These are phyloP conservation scores for Thelaira solivaga DNA, from an alignment of 2,888 invertebrate species.

Conservation along the genomic window DNA sequence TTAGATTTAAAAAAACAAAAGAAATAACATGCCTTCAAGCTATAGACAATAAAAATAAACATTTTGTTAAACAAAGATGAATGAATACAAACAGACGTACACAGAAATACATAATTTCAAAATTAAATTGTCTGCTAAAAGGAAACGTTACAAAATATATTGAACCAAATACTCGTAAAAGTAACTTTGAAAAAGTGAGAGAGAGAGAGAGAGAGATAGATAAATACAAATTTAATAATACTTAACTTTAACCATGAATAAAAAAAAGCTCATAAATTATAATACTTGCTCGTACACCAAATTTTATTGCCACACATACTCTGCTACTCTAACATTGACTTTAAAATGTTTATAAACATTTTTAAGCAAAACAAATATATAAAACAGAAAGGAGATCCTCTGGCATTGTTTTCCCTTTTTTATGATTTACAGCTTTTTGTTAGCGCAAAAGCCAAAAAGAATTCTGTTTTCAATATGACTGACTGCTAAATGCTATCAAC, in stretches of 20 bases:
- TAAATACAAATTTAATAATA: slow-evolving; percentile 44
- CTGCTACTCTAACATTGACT: no score
- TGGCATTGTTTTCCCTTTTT: slow-evolving; percentile 44
- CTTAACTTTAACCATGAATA: slow-evolving; percentile 42
- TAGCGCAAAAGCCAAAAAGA: not conserved
- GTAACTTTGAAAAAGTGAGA: not conserved
- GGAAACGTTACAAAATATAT: no score
- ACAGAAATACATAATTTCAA: not conserved
- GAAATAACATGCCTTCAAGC: slow-evolving; percentile 43
- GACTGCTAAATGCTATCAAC: slow-evolving; percentile 50
- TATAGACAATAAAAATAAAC: no score
- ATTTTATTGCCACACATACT: slow-evolving; percentile 13
- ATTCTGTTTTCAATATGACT: slow-evolving; percentile 40
- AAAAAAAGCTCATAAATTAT: slow-evolving; percentile 59
- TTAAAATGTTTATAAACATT: not conserved
- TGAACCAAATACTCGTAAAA: not conserved
- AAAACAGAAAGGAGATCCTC: slow-evolving; percentile 13
- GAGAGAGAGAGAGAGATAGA: not conserved
- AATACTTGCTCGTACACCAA: slow-evolving; percentile 24
- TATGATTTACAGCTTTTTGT: slow-evolving; percentile 61
- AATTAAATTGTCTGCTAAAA: not conserved
- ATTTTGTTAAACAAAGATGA: no score
- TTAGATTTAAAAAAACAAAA: slow-evolving; percentile 20
- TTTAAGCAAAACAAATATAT: slow-evolving; percentile 22
- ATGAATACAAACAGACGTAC: no score